Conservation (phyloP, 2,888 invertebrate genomes). For the Xestia sexstrigata region DNA sequence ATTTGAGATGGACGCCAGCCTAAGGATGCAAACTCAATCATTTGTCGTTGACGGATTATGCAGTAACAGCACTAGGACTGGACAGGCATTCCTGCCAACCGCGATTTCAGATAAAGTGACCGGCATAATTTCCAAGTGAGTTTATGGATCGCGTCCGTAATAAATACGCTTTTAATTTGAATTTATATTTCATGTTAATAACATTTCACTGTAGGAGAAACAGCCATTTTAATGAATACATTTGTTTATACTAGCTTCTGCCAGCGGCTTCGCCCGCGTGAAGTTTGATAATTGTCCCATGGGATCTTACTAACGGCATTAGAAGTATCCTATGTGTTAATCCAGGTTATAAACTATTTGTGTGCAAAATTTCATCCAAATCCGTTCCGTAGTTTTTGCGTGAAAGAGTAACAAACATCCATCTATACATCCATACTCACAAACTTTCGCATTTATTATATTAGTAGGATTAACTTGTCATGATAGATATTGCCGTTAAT, state of each 20-base stretch:
- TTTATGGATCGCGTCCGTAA: background rate
- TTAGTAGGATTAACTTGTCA: background rate
- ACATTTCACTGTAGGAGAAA: background rate
- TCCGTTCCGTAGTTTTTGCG: no score
- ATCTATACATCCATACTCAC: no score
- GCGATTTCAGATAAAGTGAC: background rate
- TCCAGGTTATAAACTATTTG: no score
- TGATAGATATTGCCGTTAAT: background rate
- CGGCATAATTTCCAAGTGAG: background rate
- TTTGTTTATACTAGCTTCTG: background rate
- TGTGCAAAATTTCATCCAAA: no score
- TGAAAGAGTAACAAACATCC: no score
- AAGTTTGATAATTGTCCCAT: no score
- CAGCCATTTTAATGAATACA: constrained; percentile 10
- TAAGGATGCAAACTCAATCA: constrained; percentile 17
- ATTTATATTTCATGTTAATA: constrained; percentile 8
- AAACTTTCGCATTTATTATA: no score
- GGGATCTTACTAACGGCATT: no score
- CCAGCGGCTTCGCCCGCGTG: no score
- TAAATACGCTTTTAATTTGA: constrained; percentile 1
- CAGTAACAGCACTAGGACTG: background rate
- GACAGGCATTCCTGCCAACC: background rate
- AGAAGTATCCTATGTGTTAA: no score
- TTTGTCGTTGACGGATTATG: constrained; percentile 6
- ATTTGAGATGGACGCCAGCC: background rate